Evolutionary conservation across 1,140 invertebrate species (phyloP), one percentile per base, ranked within the genome.

Genomic region (Oreohelix idahoensis): DNA sequence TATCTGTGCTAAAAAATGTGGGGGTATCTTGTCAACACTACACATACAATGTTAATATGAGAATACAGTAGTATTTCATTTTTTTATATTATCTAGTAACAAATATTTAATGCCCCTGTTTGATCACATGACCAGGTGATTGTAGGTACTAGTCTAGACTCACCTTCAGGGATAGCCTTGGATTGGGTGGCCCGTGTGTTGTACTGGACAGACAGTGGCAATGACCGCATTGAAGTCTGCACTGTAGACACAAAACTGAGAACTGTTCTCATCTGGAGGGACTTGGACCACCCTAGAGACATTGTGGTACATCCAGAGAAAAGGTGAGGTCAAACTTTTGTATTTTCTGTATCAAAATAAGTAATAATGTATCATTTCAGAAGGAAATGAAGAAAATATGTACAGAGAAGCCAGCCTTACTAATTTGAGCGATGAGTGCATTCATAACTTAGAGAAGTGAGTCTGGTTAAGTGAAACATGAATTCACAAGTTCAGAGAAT

Each of bases 131-230:
- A 91, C 45, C 89, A 95, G 96, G 95, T 90, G 94, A 97, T 81
- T 95, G 94, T 89, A 95, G 96, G 92, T 91, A 94, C 94, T 20
- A 96, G 96, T 92, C 92, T 97, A 35, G 92, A 93, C 42, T 92
- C 98, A 63, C 90, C 91, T 58, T 98, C 99, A 94, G 98, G 98
- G 39, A 92, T 99, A 80, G 95, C 97, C 17, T 94, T 99, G 26
- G 98, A 99, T 93, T 98, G 97, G 96, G 93, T 97, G 39, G 96
- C 96, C 0, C 94, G 97, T 85, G 98, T 97, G 86, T 94, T 99
- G 73, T 99, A 98, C 92, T 99, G 98, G 97, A 98, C 97, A 0
- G 98, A 99, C 93, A 98, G 97, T 0, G 95, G 94, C 13, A 96
- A 96, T 89, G 95, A 96, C 81, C 96, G 96, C 0, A 96, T 99